A percentile compares a stretch with the other conserved stretches of the same genome.
Conservation (phyloP, 1,140 invertebrate species). For the Saccostrea cuccullata region DNA sequence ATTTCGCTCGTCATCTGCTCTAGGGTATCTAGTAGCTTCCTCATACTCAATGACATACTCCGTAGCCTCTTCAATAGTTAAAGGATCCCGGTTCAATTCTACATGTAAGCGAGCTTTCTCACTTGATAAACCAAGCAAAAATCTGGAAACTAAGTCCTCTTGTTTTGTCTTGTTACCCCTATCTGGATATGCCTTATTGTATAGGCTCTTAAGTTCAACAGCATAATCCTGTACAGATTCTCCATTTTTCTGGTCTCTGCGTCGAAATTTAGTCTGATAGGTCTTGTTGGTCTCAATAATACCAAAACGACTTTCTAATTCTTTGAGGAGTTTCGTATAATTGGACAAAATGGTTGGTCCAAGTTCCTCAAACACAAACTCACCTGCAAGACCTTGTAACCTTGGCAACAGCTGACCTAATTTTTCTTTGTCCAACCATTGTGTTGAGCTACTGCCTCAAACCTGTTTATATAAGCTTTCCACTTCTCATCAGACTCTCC, state of each 20-base stretch:
- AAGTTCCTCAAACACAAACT: constrained; percentile 57
- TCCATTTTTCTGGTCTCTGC: constrained; percentile 41
- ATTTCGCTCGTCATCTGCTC: neutral
- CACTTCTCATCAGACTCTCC: neutral
- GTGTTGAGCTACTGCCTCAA: neutral
- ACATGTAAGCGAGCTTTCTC: constrained; percentile 50
- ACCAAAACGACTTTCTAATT: constrained; percentile 50
- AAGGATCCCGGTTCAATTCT: constrained; percentile 41
- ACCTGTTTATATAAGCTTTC: neutral
- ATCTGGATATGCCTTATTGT: constrained; percentile 44
- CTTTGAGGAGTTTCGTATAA: constrained; percentile 47
- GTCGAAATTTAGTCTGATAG: constrained; percentile 47
- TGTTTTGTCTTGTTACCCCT: constrained; percentile 34
- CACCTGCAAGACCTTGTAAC: constrained; percentile 51
- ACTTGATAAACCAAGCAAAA: constrained; percentile 42
- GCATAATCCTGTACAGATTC: constrained; percentile 53
- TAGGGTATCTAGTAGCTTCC: constrained; percentile 32
- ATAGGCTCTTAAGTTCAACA: constrained; percentile 50
- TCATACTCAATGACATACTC: constrained; percentile 37
- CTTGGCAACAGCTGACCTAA: neutral
- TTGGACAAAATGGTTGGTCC: neutral
- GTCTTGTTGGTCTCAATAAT: constrained; percentile 49
- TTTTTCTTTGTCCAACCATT: neutral
- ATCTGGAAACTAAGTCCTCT: constrained; percentile 51
- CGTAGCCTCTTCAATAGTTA: constrained; percentile 47